Percentiles rank a stretch among this genome's conserved stretches.
These are phyloP conservation scores for Callorhinus ursinus DNA, from an alignment of 2,113 vertebrate species.

Conservation along the genomic window DNA sequence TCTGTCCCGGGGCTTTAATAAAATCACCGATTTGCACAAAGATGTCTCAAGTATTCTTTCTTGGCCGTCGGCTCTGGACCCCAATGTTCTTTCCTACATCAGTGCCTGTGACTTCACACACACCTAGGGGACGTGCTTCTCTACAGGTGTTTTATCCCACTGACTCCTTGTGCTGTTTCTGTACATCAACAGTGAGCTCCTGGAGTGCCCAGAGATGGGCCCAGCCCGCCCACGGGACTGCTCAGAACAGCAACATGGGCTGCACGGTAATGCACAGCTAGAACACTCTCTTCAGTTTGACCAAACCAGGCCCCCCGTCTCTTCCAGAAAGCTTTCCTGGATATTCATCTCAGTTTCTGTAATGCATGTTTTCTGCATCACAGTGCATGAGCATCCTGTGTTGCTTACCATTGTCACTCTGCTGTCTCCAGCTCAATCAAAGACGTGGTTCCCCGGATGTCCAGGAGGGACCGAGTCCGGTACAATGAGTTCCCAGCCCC, in stretches of 20 bases:
- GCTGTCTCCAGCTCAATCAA: too few relatives aligned
- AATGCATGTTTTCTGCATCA: rapidly evolving
- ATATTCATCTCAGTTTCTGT: not conserved
- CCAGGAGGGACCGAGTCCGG: not conserved
- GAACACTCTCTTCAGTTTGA: not conserved
- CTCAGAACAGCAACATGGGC: not conserved
- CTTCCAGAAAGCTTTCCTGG: not conserved
- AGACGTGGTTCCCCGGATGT: not conserved
- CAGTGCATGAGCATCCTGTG: rapidly evolving
- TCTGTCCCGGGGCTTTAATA: too few relatives aligned
- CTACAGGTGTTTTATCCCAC: not conserved
- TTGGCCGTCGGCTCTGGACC: too few relatives aligned
- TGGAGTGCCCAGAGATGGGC: rapidly evolving
- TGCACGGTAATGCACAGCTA: rapidly evolving
- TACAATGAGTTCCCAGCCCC: rapidly evolving
- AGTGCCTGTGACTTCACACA: not conserved
- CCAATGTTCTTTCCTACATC: too few relatives aligned
- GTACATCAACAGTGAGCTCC: not conserved
- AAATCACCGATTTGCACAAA: too few relatives aligned
- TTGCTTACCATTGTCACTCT: rapidly evolving
- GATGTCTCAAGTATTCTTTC: too few relatives aligned
- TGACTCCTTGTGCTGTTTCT: not conserved
- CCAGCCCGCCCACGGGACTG: too few relatives aligned
- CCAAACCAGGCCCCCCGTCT: not conserved
- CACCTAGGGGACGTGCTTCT: rapidly evolving